Evolutionary conservation across 2,797 vertebrate genomes (phyloP).

Genomic region (Naso thynnoides): DNA sequence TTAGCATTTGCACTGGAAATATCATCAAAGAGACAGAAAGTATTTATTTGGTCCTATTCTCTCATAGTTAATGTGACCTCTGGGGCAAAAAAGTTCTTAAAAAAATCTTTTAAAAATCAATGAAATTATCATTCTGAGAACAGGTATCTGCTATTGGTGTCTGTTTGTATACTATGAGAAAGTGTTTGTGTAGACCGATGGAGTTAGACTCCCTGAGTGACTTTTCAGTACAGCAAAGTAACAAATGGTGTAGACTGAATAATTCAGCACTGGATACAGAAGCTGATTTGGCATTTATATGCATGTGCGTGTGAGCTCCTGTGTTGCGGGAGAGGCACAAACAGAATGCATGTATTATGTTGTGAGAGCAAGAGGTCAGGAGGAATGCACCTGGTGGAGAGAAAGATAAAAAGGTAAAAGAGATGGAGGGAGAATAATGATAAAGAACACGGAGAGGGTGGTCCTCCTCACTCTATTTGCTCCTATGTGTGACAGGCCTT

Average conservation of each 20-base stretch:
- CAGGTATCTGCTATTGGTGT: not conserved
- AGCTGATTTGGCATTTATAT: constrained; percentile 60
- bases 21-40: not conserved
- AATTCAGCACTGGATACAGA: constrained; percentile 66
- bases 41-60: not conserved
- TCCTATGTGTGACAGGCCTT: constrained; percentile 65
- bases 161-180: constrained; percentile 14
- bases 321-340: constrained; percentile 37
- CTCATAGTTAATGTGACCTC: constrained; percentile 1
- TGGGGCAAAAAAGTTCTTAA: not conserved
- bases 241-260: constrained; percentile 75
- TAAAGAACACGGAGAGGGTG: constrained; percentile 47
- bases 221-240: constrained; percentile 64
- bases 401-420: constrained; percentile 39
- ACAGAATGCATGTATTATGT: constrained; percentile 46
- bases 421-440: constrained; percentile 43
- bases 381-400: constrained; percentile 37
- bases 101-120: not conserved
- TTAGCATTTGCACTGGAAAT: not conserved
- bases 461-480: constrained; percentile 59
- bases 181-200: constrained; percentile 26
- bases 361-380: constrained; percentile 28
- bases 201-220: constrained; percentile 51
- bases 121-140: constrained; percentile 11
- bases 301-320: constrained; percentile 26